A percentile compares a stretch with the other conserved stretches of the same genome.
Conservation (phyloP, 2,113 vertebrate species). For the Nothobranchius kuhntae region DNA sequence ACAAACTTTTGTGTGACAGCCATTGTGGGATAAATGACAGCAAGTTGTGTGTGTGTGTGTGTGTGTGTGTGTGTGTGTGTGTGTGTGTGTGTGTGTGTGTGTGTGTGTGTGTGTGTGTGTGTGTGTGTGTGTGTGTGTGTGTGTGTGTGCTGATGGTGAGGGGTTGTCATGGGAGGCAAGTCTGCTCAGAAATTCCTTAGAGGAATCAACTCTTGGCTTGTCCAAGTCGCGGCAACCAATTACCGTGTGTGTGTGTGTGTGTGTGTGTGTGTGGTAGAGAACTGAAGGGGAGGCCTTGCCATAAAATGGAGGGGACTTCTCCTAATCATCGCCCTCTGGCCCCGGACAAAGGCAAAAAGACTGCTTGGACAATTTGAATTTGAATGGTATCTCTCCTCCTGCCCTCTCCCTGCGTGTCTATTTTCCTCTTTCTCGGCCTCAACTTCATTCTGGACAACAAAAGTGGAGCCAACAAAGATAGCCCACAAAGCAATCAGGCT, state of each 20-base stretch:
- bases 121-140: constrained; percentile 17
- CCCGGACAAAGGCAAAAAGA: constrained; percentile 72
- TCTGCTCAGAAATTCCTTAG: constrained; percentile 70
- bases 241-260: constrained; percentile 35
- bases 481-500: constrained; percentile 77
- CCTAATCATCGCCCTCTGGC: constrained; percentile 77
- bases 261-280: constrained; percentile 18
- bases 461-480: constrained; percentile 76
- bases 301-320: constrained; percentile 69
- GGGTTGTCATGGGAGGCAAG: constrained; percentile 50
- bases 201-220: constrained; percentile 71
- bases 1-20: constrained; percentile 62
- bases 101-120: not conserved
- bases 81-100: constrained; percentile 6
- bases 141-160: constrained; percentile 31
- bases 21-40: constrained; percentile 77
- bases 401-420: constrained; percentile 37
- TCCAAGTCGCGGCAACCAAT: constrained; percentile 73
- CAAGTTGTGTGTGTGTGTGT: constrained; percentile 31
- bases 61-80: constrained; percentile 25
- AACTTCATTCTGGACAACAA: constrained; percentile 55
- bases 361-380: constrained; percentile 75
- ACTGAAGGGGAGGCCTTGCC: constrained; percentile 52
- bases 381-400: constrained; percentile 70
- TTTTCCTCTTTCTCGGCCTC: constrained; percentile 51